These are phyloP conservation scores for Philhelius pedissequus DNA, from an alignment of 2,888 invertebrate species.

Conservation along the genomic window DNA sequence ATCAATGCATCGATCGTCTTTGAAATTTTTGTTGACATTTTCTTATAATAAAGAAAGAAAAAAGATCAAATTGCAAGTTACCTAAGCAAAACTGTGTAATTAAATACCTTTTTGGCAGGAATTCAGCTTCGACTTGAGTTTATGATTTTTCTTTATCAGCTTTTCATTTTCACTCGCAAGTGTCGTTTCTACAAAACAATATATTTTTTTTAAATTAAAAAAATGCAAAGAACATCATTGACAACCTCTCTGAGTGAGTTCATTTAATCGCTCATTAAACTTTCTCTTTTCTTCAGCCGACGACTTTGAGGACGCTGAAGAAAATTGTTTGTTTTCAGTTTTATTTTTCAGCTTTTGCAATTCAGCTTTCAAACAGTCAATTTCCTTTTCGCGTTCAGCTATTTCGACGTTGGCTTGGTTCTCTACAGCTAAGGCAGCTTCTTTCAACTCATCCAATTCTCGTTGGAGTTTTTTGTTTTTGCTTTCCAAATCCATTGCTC, in stretches of 20 bases:
- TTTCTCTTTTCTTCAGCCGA: slow-evolving; percentile 81
- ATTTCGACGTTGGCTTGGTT: slow-evolving; percentile 86
- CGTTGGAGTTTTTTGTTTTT: slow-evolving; percentile 85
- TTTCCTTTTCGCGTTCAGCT: slow-evolving; percentile 80
- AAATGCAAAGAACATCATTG: not conserved
- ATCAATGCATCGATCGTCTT: slow-evolving; percentile 70
- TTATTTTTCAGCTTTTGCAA: slow-evolving; percentile 69
- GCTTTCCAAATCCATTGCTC: slow-evolving; percentile 86
- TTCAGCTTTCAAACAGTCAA: slow-evolving; percentile 75
- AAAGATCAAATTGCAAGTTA: not conserved
- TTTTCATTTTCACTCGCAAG: slow-evolving; percentile 80
- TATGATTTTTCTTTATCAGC: slow-evolving; percentile 79
- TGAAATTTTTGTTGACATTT: slow-evolving; percentile 69
- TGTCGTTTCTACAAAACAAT: slow-evolving; percentile 78
- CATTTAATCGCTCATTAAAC: slow-evolving; percentile 81
- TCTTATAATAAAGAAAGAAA: slow-evolving; percentile 47
- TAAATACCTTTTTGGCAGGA: slow-evolving; percentile 70
- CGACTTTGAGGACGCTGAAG: slow-evolving; percentile 12
- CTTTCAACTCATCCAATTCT: slow-evolving; percentile 86
- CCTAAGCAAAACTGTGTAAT: not conserved
- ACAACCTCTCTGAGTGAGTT: slow-evolving; percentile 82
- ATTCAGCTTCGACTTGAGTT: slow-evolving; percentile 77
- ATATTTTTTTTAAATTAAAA: not conserved
- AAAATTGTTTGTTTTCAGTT: slow-evolving; percentile 38
- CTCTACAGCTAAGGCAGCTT: slow-evolving; percentile 87